These are phyloP conservation scores for Epinotia brunnichana DNA, from an alignment of 2,888 invertebrate species.

Conservation along the genomic window DNA sequence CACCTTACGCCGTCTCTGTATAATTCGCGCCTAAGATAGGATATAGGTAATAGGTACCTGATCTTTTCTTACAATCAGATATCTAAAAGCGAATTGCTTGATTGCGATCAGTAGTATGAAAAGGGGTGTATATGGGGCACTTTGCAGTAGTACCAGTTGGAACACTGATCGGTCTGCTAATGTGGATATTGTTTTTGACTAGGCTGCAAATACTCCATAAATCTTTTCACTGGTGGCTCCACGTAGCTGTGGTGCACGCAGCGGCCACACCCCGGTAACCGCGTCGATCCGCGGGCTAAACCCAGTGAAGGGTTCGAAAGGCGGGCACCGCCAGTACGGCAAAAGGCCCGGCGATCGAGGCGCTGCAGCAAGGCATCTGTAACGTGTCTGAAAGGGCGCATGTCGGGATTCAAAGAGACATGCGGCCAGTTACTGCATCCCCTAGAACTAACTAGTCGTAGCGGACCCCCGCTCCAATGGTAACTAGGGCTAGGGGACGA, in stretches of 20 bases:
- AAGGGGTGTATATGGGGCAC: conserved; percentile 1
- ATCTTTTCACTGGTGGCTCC: conserved; percentile 9
- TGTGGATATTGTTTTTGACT: background rate
- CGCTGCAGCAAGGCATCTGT: conserved; percentile 8
- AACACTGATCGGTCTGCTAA: background rate
- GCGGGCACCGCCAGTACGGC: conserved; percentile 5
- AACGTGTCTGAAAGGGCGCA: conserved; percentile 4
- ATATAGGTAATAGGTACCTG: too few species aligned
- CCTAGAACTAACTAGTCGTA: conserved; percentile 23
- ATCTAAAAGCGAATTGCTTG: background rate
- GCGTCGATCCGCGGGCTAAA: background rate
- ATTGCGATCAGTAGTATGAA: too few species aligned
- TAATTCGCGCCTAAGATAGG: too few species aligned
- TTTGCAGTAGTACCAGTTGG: background rate
- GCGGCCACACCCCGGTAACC: conserved; percentile 9
- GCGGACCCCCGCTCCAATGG: background rate
- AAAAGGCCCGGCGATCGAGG: background rate
- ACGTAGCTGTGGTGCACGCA: background rate
- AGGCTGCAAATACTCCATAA: background rate
- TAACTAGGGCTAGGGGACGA: conserved; percentile 8
- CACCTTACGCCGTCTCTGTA: too few species aligned
- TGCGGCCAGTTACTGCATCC: conserved; percentile 21
- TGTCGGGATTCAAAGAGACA: conserved; percentile 13
- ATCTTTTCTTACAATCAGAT: too few species aligned
- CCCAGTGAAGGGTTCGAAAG: conserved; percentile 6